A percentile compares a stretch with the other conserved stretches of the same genome.
phyloP scores from a whole-genome alignment of 2,113 vertebrate species.

The Rhabdomys dilectus region DNA sequence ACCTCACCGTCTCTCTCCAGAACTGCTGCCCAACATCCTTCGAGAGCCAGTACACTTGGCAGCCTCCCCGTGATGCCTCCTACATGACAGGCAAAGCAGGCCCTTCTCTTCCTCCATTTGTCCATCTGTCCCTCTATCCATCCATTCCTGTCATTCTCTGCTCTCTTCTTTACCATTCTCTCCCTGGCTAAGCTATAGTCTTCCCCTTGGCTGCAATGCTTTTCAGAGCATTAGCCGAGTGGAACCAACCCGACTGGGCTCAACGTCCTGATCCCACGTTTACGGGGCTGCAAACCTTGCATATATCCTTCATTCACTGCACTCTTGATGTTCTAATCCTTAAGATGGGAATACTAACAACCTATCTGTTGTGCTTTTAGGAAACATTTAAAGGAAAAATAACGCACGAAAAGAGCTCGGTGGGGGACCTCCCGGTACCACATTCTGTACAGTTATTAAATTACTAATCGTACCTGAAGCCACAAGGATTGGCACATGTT shows the following conservation, averaged over 20 bases:
- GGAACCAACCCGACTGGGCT: background rate
- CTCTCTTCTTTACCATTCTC: background rate
- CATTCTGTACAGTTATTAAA: background rate
- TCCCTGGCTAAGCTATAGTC: accelerated
- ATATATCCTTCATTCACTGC: background rate
- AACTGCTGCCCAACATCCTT: background rate
- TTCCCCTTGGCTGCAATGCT: background rate
- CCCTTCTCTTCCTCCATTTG: background rate
- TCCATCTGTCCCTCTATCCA: too few relatives aligned
- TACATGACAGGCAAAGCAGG: background rate
- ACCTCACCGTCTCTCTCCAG: background rate
- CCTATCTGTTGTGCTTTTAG: background rate
- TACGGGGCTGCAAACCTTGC: background rate
- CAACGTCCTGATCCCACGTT: background rate
- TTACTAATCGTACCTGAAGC: conserved; percentile 1
- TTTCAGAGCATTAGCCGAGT: background rate
- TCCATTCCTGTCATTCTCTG: background rate
- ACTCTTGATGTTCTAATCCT: background rate
- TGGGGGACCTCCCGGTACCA: background rate
- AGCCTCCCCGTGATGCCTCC: background rate
- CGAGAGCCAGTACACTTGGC: background rate
- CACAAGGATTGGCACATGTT: background rate
- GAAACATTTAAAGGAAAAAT: background rate
- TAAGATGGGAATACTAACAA: background rate
- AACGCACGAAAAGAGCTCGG: background rate